Conservation (phyloP, 1,140 invertebrate genomes). For the Meloidogyne floridensis region DNA sequence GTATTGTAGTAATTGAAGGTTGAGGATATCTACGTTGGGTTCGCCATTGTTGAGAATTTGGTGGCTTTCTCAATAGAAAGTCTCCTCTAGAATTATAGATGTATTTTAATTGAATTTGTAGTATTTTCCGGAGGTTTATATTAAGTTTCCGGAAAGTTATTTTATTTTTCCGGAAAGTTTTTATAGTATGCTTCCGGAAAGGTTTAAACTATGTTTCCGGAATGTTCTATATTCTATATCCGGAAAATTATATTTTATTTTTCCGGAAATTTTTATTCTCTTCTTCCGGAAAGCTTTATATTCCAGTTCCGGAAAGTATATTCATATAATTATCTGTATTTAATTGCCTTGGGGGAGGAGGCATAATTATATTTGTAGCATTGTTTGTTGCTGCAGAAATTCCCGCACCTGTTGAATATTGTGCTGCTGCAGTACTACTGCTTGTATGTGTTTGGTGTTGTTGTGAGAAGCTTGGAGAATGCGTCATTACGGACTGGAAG, state of each 20-base stretch:
- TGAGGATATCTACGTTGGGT: neutral
- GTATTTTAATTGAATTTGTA: neutral
- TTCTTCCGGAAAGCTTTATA: neutral
- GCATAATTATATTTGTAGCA: neutral
- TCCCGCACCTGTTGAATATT: neutral
- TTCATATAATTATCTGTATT: neutral
- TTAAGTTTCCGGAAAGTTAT: neutral
- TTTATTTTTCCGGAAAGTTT: too few species aligned
- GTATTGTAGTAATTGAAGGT: neutral
- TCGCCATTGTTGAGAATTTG: conserved; percentile 1
- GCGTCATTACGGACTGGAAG: neutral
- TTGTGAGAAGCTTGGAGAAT: neutral
- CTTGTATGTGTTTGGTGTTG: neutral
- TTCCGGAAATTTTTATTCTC: neutral
- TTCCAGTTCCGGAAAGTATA: neutral
- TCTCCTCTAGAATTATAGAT: neutral
- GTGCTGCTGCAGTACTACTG: neutral
- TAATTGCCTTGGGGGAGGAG: neutral
- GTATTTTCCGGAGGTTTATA: neutral
- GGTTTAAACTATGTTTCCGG: neutral
- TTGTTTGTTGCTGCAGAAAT: neutral
- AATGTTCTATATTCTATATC: neutral
- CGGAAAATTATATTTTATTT: neutral
- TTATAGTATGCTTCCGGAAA: neutral
- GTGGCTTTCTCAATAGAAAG: neutral